These are phyloP conservation scores for Myotis yumanensis DNA, from an alignment of 2,113 vertebrate species.

Conservation along the genomic window DNA sequence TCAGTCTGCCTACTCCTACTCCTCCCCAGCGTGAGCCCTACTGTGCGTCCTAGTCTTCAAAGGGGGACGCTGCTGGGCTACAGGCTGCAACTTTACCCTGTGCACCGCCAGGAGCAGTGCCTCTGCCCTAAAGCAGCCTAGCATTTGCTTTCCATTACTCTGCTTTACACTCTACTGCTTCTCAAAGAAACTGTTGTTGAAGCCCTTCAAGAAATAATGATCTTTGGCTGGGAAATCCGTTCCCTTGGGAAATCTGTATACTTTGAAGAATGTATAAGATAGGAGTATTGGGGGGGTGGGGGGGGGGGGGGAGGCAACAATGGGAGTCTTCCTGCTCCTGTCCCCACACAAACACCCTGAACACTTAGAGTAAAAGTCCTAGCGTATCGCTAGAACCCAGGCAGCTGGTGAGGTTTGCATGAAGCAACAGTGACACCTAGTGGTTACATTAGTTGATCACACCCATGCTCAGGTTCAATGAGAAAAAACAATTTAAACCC, in stretches of 20 bases:
- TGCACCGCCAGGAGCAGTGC: background rate
- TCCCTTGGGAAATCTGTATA: background rate
- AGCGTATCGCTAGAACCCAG: accelerated
- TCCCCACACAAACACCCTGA: background rate
- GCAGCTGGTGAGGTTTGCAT: accelerated
- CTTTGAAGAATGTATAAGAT: background rate
- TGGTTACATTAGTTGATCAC: background rate
- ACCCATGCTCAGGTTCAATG: accelerated
- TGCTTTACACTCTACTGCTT: background rate
- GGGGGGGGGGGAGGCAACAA: accelerated
- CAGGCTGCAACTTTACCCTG: background rate
- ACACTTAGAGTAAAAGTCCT: background rate
- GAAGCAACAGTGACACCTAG: slow-evolving; percentile 83
- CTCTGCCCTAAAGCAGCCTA: background rate
- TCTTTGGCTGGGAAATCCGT: background rate
- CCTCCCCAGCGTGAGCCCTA: background rate
- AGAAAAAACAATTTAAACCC: background rate
- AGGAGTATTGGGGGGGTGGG: accelerated
- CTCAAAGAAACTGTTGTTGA: slow-evolving; percentile 20
- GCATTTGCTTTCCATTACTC: background rate
- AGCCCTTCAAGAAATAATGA: background rate
- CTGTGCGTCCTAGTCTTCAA: background rate
- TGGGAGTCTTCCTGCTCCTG: background rate
- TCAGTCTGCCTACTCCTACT: background rate
- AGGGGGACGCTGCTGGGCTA: background rate